Evolutionary conservation across 2,888 invertebrate species (phyloP), one percentile per base, ranked within the genome.

Genomic region (Pristionchus entomophagus): DNA sequence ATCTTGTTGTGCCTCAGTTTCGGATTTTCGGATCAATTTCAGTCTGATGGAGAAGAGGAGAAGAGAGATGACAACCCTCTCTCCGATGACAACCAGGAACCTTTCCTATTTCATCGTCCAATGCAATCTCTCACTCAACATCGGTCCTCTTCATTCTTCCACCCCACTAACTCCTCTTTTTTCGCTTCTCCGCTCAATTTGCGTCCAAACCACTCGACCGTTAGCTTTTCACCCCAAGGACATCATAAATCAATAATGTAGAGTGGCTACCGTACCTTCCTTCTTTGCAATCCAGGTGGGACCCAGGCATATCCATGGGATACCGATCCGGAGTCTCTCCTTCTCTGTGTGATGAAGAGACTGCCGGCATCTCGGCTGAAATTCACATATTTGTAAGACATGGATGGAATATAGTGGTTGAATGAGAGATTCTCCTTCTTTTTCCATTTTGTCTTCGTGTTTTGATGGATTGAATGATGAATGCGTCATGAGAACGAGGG

Each of bases 241-340:
- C 65, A 65, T 65, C 32, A 19, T 14, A 32, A 35, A 65, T 65
- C 65, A 35, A 65, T 35, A 65, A 32, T 35, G 6, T 32, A 32
- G 3, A 32, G 26, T 35, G 17, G 12, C 65, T 65, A 65, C 45
- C 77, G 77, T 45, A 95, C 95, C 95, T 95, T 95, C 87, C 94
- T 93, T 84, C 94, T 90, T 91, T 95, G 92, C 93, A 97, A 94
- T 93, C 96, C 95, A 91, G 96, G 95, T 93, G 96, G 95, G 92
- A 96, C 95, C 97, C 97, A 95, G 92, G 97, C 95, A 94, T 96
- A 95, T 65, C 93, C 93, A 85, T 92, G 91, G 22, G 90, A 89
- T n/a, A 92, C 92, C 0, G 91, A 90, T 19, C 92, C 92, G 26
- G 91, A 90, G n/a, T n/a, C n/a, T 88, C 86, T 14, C 17, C 65